Evolutionary conservation across 2,113 vertebrate genomes (phyloP).

Genomic region (Pterocles orientalis): DNA sequence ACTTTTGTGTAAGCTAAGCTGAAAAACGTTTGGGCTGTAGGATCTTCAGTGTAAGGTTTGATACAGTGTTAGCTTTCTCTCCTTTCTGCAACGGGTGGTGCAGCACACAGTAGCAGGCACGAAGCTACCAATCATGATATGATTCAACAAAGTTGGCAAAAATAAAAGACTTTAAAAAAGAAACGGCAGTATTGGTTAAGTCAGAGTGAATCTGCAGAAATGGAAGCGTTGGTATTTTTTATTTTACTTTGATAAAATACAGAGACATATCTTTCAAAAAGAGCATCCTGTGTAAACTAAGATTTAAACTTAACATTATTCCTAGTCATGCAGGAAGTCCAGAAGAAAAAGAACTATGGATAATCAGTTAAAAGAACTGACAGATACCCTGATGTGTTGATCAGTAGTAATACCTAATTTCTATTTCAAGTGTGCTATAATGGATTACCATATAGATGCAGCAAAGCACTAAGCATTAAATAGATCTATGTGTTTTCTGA

Average conservation of each 20-base stretch:
- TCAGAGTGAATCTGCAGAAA: not conserved
- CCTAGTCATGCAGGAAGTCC: constrained; percentile 82
- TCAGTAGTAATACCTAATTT: constrained; percentile 89
- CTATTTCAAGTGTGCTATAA: constrained; percentile 86
- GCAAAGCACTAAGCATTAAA: constrained; percentile 77
- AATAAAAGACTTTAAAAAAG: not conserved
- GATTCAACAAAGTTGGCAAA: not conserved
- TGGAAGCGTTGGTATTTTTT: not conserved
- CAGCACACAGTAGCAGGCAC: not conserved
- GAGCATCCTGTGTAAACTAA: constrained; percentile 64
- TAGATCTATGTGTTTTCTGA: constrained; percentile 70
- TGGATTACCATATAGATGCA: constrained; percentile 88
- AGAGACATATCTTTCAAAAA: not conserved
- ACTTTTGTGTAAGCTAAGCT: not conserved
- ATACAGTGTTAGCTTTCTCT: not conserved
- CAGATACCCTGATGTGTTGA: constrained; percentile 75
- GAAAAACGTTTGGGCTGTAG: not conserved
- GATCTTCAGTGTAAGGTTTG: not conserved
- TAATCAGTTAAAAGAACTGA: constrained; percentile 85
- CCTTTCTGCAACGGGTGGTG: accelerated
- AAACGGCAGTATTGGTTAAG: not conserved
- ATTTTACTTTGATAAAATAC: not conserved
- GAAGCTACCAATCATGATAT: accelerated
- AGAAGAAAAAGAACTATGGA: constrained; percentile 84
- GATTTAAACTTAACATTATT: constrained; percentile 81